Base-by-base conservation (phyloP, 2,888 invertebrate genomes). In the Criorhina ranunculi region DNA sequence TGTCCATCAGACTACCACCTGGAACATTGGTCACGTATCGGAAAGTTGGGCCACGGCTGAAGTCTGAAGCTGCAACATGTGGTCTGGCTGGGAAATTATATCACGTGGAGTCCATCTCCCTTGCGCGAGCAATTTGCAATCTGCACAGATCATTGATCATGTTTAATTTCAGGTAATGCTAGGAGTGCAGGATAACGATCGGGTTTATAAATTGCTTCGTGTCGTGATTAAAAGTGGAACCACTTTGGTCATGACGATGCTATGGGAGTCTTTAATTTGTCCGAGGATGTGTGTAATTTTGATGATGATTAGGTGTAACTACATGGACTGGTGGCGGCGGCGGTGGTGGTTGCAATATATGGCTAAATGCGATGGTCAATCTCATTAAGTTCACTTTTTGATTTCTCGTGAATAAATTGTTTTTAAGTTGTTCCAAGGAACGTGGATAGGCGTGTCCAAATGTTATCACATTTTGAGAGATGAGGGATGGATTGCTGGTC, bases 131-230 rank as follows among this genome's bases (percentile, higher is more conserved):
- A 85, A 85, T 85, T 85, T 85, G 80, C 85, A 85, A 80, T 85
- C 80, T 85, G 80, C 75, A 80, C 75, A 76, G 85, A 80, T 85
- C 85, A 85, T 85, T 85, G 85, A 85, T 85, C 85, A 85, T 80
- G 80, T 80, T 85, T 85, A 85, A 85, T 85, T 85, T 80, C 64
- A 80, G 85, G 64, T 85, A 85, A 85, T 80, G 80, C 80, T 59
- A 64, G 70, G 59, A 70, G 80, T 59, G 70, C 37, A 75, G 53
- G 80, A 85, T 85, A 85, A 85, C 80, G 70, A 85, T 85, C 75
- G 80, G n/a, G 64, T 53, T 80, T 70, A 69, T 75, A 85, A 76
- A 85, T 85, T 85, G 75, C 76, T 80, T 17, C 75, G 69, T 85
- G 75, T 76, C 80, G 80, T 85, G 85, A 80, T 85, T 85, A 85